Base-by-base conservation (phyloP, 64 coral and sea anemone species). In the Stichodactyla mertensii region DNA sequence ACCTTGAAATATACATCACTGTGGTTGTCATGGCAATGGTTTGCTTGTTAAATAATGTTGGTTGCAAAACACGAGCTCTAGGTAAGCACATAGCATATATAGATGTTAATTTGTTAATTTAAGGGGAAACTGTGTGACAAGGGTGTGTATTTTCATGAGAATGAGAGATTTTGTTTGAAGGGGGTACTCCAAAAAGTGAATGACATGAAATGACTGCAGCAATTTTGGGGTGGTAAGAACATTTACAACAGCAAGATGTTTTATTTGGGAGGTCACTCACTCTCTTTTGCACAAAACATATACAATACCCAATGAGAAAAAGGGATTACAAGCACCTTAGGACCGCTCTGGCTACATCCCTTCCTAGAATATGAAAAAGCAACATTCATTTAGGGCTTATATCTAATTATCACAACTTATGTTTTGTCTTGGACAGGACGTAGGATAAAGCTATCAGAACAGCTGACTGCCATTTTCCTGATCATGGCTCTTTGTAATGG, bases 401-500 rank as follows among this genome's bases (percentile, higher is more conserved):
- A 66, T 16, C 14, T 11, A 27, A 28, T 26, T 27, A 12, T 31
- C 24, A 28, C 2, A 27, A 31, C 1, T 81, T 55, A 19, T 81
- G 1, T 81, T 81, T 55, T 54, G 2, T 54, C 31, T 79, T 5
- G 54, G 77, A 2, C 45, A 90, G 89, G 89, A 23, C 89, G 83
- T 26, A 90, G 67, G 57, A 83, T 90, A 15, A 51, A 58, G 13
- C 31, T 90, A 31, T 90, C 89, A 64, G 89, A 90, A 80, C 83
- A 86, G 57, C 84, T 85, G 70, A 79, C 56, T 53, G 71, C 89
- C 18, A 15, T 90, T 2, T 20, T 90, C 51, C 57, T 86, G 56
- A 45, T 90, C 78, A 77, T 85, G 66, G 51, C 84, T n/a, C 83
- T 77, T 5, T 86, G 61, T 61, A 85, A 86, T 86, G 89, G 89